A percentile compares a stretch with the other conserved stretches of the same genome.
phyloP scores from a whole-genome alignment of 1,140 invertebrate species.

The Trichogramma pretiosum region DNA sequence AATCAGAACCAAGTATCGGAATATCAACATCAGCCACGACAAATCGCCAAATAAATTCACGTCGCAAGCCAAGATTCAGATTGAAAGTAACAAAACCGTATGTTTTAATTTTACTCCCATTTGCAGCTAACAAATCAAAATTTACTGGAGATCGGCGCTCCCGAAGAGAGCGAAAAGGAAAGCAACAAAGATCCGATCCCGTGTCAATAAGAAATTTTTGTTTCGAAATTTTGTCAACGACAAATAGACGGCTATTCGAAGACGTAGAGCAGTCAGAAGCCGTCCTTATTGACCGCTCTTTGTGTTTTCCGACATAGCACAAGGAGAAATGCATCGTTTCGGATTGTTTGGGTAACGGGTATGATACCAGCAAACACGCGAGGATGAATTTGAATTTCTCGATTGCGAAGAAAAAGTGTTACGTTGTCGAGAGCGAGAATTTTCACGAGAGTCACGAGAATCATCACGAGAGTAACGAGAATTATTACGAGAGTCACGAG shows the following conservation, averaged over 20 bases:
- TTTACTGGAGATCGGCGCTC: background rate
- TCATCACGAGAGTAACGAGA: too few species aligned
- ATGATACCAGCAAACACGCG: background rate
- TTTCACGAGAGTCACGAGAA: too few species aligned
- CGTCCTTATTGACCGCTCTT: background rate
- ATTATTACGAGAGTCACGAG: too few species aligned
- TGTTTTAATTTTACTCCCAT: slow-evolving; percentile 22
- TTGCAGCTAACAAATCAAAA: slow-evolving; percentile 20
- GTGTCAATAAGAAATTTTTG: slow-evolving; percentile 16
- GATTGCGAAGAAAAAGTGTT: too few species aligned
- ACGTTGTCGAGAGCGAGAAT: too few species aligned
- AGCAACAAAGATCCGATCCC: slow-evolving; percentile 14
- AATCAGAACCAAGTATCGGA: slow-evolving; percentile 18
- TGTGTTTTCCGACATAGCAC: background rate
- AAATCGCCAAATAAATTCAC: slow-evolving; percentile 19
- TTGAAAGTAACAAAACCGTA: slow-evolving; percentile 18
- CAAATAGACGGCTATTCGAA: background rate
- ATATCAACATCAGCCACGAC: slow-evolving; percentile 11
- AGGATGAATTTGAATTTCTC: too few species aligned
- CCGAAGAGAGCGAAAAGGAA: background rate
- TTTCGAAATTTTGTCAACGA: background rate
- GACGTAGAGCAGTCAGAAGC: background rate
- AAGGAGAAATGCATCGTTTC: background rate
- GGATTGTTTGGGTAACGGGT: background rate
- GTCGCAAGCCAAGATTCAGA: slow-evolving; percentile 19